Conservation (phyloP, 1,140 invertebrate species). For the Notospermus geniculatus region DNA sequence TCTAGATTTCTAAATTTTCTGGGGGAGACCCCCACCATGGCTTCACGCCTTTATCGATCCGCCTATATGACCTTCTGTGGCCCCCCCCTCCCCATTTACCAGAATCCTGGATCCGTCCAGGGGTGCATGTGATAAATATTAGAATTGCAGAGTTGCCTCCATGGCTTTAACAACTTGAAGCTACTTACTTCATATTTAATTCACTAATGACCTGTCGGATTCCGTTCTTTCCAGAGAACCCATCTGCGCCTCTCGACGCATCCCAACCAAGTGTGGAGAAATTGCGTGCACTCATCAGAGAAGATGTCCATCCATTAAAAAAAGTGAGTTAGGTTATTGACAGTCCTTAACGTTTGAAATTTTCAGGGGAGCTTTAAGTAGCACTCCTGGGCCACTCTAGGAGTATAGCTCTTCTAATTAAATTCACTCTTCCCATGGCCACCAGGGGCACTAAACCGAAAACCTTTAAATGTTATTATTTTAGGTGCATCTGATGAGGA, state of each 20-base stretch:
- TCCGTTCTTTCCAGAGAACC: slow-evolving; percentile 3
- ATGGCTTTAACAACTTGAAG: not conserved
- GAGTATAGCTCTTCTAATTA: no score
- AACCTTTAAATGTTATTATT: not conserved
- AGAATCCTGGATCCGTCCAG: no score
- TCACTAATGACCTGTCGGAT: not conserved
- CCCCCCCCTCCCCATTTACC: no score
- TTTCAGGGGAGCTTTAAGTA: no score
- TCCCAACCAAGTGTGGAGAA: not conserved
- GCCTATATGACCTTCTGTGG: not conserved
- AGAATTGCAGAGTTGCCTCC: not conserved
- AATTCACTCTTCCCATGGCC: no score
- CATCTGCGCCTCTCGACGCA: slow-evolving; percentile 3
- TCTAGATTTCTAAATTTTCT: no score
- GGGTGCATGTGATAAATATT: not conserved
- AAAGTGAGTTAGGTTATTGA: not conserved
- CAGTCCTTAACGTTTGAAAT: no score
- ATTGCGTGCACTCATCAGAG: not conserved
- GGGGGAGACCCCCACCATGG: no score
- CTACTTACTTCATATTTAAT: not conserved
- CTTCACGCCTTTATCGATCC: no score
- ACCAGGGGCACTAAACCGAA: not conserved
- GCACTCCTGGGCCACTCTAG: no score
- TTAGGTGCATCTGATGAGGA: no score
- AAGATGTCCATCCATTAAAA: slow-evolving; percentile 8